Conservation (phyloP, 2,797 vertebrate genomes). For the Sebastiscus tertius region DNA sequence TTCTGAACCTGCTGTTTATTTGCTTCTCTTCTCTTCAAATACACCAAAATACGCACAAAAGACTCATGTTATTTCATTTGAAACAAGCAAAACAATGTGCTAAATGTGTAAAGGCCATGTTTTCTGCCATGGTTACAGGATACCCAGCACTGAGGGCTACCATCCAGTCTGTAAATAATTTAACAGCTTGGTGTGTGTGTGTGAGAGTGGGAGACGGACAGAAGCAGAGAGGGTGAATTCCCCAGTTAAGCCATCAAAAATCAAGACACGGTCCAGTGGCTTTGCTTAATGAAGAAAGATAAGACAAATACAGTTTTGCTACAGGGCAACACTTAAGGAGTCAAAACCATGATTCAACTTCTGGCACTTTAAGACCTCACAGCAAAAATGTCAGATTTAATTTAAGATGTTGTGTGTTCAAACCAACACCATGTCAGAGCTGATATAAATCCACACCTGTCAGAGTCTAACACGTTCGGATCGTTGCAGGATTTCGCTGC, state of each 20-base stretch:
- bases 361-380: background rate
- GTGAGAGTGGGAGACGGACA: background rate
- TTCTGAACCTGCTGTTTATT: background rate
- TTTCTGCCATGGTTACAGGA: conserved; percentile 32
- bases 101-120: conserved; percentile 1
- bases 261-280: background rate
- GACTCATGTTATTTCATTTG: background rate
- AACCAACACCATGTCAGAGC: background rate
- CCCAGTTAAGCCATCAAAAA: conserved; percentile 25
- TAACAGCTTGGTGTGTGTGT: conserved; percentile 20
- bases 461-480: background rate
- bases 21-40: background rate
- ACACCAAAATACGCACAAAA: background rate
- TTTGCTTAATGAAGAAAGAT: conserved; percentile 9
- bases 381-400: conserved; percentile 11
- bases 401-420: background rate
- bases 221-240: conserved; percentile 20
- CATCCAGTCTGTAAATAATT: conserved; percentile 61
- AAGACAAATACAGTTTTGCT: conserved; percentile 8
- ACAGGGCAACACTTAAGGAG: background rate
- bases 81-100: conserved; percentile 1
- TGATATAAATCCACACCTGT: conserved; percentile 15
- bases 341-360: background rate
- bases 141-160: conserved; percentile 6
- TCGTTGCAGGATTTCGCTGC: background rate